Base-by-base conservation (phyloP, 1,140 invertebrate genomes). In the Eurytemora carolleeae region DNA sequence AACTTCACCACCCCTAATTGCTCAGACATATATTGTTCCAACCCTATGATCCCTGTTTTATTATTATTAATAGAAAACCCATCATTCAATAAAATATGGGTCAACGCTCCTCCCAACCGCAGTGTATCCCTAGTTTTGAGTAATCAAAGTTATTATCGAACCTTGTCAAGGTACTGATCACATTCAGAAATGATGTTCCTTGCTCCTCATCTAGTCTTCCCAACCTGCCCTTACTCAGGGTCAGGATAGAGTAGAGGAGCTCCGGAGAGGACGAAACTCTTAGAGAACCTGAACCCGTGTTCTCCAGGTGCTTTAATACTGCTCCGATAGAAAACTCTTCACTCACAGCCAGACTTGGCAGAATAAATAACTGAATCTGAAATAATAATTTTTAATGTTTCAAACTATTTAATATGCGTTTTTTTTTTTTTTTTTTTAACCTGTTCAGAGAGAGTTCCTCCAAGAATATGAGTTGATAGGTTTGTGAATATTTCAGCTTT, bases 381-480 rank as follows among this genome's bases (percentile, higher is more conserved):
- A 31, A 21, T 19, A 61, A 59, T 16, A 66, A 62, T 52, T 68
- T 65, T 24, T 73, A 63, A 63, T 69, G 70, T 55, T 69, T 65
- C 60, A 78, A 68, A 62, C 17, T 66, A 63, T 57, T 20, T 2
- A 61, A 63, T 15, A 62, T 58, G 1, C 56, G 57, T 23, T 53
- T 31, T 12, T 62, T 19, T n/a, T 23, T 20, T 16, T 55, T 18
- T 23, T 25, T 24, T n/a, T 17, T 25, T 16, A 26, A 55, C 20
- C 53, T 18, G 3, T 24, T 22, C 15, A 52, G 24, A 15, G 44
- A 55, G 21, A 68, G 54, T 15, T 60, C 54, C 3, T 61, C 44
- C 53, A 70, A 64, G 0, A 79, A 65, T 15, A 92, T 70, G 0
- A 88, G 87, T 65, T 81, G 77, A 64, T 82, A 76, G 53, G n/a